phyloP scores from a whole-genome alignment of 2,113 vertebrate species.

The Phodopus roborovskii region DNA sequence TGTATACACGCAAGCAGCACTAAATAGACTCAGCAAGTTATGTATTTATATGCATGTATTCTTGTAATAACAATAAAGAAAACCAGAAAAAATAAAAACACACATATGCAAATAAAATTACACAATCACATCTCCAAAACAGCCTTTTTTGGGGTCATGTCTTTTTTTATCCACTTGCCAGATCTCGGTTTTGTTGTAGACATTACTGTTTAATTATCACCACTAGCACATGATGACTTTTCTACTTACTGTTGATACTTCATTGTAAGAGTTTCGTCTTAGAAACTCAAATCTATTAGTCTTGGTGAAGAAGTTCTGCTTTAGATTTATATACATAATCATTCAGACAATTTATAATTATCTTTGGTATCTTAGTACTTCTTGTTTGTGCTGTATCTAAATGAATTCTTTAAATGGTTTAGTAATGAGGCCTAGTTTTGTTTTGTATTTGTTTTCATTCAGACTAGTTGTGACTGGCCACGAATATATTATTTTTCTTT shows the following conservation, averaged over 20 bases:
- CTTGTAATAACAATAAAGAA: not conserved
- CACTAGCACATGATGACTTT: not conserved
- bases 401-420: not conserved
- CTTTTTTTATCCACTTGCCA: not conserved
- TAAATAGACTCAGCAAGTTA: not conserved
- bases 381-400: not conserved
- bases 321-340: not conserved
- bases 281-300: not conserved
- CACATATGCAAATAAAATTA: not conserved
- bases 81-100: too few relatives aligned
- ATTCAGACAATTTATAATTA: not conserved
- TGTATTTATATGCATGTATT: not conserved
- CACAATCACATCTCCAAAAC: not conserved
- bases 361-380: not conserved
- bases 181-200: not conserved
- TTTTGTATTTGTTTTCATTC: not conserved
- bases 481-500: not conserved
- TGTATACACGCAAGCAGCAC: too few relatives aligned
- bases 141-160: not conserved
- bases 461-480: not conserved
- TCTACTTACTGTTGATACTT: constrained; percentile 4
- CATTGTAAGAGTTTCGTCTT: constrained; percentile 1
- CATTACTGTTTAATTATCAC: not conserved
- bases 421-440: not conserved
- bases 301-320: not conserved